Base-by-base conservation (phyloP, 2,797 vertebrate species). In the Helostoma temminkii region DNA sequence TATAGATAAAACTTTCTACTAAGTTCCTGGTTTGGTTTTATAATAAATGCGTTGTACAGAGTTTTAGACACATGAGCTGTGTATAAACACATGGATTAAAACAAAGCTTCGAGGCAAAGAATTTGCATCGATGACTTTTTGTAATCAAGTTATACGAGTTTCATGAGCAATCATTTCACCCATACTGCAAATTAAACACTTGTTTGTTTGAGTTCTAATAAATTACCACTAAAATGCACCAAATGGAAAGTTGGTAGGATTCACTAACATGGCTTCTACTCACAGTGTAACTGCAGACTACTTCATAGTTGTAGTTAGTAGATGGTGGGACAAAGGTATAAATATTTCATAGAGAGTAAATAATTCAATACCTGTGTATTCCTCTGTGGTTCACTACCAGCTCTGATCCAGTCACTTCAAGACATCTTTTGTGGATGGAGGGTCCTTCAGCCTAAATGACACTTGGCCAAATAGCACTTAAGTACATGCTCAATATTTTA, bases 401-500 rank as follows among this genome's bases (percentile, higher is more conserved):
- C 89, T 86, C 90, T 86, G 90, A 92, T 92, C 87, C 86, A 92
- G 91, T 93, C 93, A 90, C 91, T 93, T 93, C 84, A 93, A 93
- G 92, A 89, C 86, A 60, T 93, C 92, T 92, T 94, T 89, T 91
- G 90, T 92, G 88, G 89, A 90, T 89, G 88, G 89, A 94, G 93
- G 90, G 91, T 89, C 90, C 92, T 93, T 94, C 91, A 94, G 91
- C 88, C 88, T 93, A 92, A 94, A 93, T 93, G 90, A 91, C 94
- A 94, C 93, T 94, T 91, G 89, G 91, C 91, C 93, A 94, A 94
- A 94, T 92, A 93, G 92, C 94, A 94, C 93, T 95, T 94, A 94
- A 95, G 94, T 90, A 94, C 91, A 90, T 92, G 89, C 92, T 95
- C 90, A 94, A 95, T 95, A 95, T 94, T 95, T 95, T 91, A 95